phyloP scores from a whole-genome alignment of 2,888 invertebrate genomes.

The Boloria euphrosyne region DNA sequence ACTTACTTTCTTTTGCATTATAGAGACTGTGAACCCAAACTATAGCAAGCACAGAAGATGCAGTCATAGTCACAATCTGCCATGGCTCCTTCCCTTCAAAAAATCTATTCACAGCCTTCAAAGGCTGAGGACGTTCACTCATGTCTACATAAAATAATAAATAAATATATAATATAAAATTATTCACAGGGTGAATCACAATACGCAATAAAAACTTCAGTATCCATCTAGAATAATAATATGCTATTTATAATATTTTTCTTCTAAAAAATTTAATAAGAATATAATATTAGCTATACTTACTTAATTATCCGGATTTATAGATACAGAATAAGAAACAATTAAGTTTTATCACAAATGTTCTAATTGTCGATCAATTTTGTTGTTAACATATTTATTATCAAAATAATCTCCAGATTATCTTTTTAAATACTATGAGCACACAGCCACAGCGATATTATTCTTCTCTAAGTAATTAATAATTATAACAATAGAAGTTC shows the following conservation, averaged over 20 bases:
- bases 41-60: constrained; percentile 86
- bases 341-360: constrained; percentile 15
- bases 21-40: constrained; percentile 89
- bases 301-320: constrained; percentile 8
- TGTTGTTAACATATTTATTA: constrained; percentile 23
- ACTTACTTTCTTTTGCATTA: constrained; percentile 87
- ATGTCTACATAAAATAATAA: constrained; percentile 46
- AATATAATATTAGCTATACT: not conserved
- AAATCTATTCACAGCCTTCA: constrained; percentile 81
- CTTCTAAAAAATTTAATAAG: not conserved
- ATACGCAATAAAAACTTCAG: not conserved
- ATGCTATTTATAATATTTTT: not conserved
- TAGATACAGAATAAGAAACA: not conserved
- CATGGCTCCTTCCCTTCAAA: constrained; percentile 89
- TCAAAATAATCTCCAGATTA: constrained; percentile 21
- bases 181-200: not conserved
- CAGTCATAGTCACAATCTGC: constrained; percentile 90
- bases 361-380: constrained; percentile 24
- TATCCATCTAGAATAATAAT: not conserved
- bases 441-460: not conserved
- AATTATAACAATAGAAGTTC: constrained; percentile 6
- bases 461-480: constrained; percentile 4
- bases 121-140: constrained; percentile 71
- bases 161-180: not conserved
- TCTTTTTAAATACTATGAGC: not conserved